Base-by-base conservation (phyloP, 2,113 vertebrate genomes). In the Indicator maculatus region DNA sequence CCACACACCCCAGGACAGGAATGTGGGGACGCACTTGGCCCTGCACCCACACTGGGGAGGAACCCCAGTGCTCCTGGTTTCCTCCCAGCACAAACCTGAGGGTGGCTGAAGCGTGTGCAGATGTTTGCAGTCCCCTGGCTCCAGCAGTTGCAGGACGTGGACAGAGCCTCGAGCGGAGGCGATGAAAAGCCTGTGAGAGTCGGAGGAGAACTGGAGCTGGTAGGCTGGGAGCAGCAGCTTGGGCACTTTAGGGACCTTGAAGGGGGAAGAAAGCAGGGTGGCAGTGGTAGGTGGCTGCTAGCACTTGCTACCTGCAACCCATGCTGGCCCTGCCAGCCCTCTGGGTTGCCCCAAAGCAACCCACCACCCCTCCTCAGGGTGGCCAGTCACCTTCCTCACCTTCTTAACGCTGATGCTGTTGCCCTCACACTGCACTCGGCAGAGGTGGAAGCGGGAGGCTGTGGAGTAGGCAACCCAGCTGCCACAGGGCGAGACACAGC, bases 391-490 rank as follows among this genome's bases (percentile, higher is more conserved):
- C n/a, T 36, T 60, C 59, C 98, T 59, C 86, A 99, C 99, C 98
- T 98, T 99, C 56, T 94, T 95, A 89, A 99, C 79, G 75, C 96
- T 97, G 95, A 99, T 16, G 16, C 81, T 83, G 83, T 98, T 96
- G 5, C 90, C 93, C 45, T 98, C 85, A 2, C 97, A 93, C 72
- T 83, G 97, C 86, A 99, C 45, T 3, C 91, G 97, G 97, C 98
- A 98, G 24, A 99, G 98, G 45, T 98, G 98, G 73, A 99, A 96
- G 23, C 93, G 96, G 71, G 98, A 98, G 20, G 98, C 92, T 0
- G 98, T 99, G 36, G 98, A 98, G 88, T 98, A 99, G 6, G 97
- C 97, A 5, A 99, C n/a, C 99, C 99, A 99, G 47, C 96, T 95
- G 65, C 99, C 99, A 8, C 99, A 99, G 2, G 98, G 98, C 2